Evolutionary conservation across 2,113 vertebrate species (phyloP).

Genomic region (Cairina moschata): DNA sequence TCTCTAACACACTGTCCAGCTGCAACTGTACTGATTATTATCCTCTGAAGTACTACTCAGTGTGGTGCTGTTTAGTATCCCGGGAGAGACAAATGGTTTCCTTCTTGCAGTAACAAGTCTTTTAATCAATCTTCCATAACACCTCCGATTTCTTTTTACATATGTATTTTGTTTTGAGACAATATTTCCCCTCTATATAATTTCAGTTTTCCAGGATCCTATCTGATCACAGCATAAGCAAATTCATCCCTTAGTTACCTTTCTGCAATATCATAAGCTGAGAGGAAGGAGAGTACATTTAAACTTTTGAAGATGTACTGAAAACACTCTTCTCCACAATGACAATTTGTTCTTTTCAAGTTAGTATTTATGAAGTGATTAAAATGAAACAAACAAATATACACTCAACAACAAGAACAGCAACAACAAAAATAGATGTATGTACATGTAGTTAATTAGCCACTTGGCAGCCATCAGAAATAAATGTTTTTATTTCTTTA

Average conservation of each 20-base stretch:
- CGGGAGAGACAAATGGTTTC: not conserved
- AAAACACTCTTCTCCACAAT: not conserved
- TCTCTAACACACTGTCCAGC: not conserved
- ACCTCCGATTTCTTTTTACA: not conserved
- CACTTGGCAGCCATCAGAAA: slow-evolving; percentile 20
- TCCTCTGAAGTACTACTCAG: not conserved
- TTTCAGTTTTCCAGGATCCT: not conserved
- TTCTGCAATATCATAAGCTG: not conserved
- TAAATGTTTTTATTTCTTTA: not conserved
- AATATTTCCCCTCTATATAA: not conserved
- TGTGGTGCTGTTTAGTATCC: not conserved
- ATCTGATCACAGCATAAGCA: not conserved
- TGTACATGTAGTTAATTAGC: not conserved
- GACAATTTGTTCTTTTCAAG: not conserved
- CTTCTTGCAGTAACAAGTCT: not conserved
- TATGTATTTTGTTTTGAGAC: not conserved
- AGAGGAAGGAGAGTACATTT: not conserved
- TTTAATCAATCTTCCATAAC: not conserved
- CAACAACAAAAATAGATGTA: no score
- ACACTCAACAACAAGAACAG: not conserved
- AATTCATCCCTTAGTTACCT: not conserved
- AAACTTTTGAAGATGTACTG: not conserved
- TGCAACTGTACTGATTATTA: fast-evolving
- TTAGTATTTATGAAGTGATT: not conserved
- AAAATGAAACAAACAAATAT: not conserved